A percentile compares a stretch with the other conserved stretches of the same genome.
Evolutionary conservation across 2,797 vertebrate genomes (phyloP).

Genomic region (Spondyliosoma cantharus): DNA sequence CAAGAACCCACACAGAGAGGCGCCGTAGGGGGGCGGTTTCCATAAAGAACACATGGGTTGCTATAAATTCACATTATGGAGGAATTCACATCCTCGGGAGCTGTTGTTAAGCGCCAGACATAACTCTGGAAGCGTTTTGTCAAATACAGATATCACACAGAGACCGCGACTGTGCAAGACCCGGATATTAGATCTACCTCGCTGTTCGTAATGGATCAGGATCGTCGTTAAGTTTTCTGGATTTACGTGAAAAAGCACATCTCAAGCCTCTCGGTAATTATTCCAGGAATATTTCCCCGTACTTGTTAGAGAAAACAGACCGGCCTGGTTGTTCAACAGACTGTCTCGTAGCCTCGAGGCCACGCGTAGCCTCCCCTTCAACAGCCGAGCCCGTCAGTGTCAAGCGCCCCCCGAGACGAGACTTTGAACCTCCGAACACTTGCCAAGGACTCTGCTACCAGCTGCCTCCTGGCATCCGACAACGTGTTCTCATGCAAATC

Average conservation of each 20-base stretch:
- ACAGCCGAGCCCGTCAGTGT: conserved; percentile 30
- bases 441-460: conserved; percentile 18
- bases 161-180: conserved; percentile 7
- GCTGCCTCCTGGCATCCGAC: conserved; percentile 27
- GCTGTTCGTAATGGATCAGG: conserved; percentile 45
- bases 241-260: too few species aligned
- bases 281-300: conserved; percentile 16
- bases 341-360: conserved; percentile 32
- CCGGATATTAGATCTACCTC: conserved; percentile 45
- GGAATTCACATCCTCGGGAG: conserved; percentile 45
- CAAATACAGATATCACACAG: conserved; percentile 33
- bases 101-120: conserved; percentile 32
- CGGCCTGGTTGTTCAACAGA: conserved; percentile 32
- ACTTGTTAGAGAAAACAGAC: conserved; percentile 6
- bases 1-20: conserved; percentile 19
- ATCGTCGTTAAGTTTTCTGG: conserved; percentile 31
- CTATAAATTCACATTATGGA: conserved; percentile 27
- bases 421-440: conserved; percentile 28
- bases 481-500: neutral
- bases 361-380: conserved; percentile 6
- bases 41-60: conserved; percentile 21
- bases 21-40: conserved; percentile 29
- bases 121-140: conserved; percentile 49
- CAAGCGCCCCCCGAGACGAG: conserved; percentile 19
- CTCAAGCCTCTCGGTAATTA: conserved; percentile 3